Evolutionary conservation across 2,113 vertebrate species (phyloP), one percentile per base, ranked within the genome.

Genomic region (Neomonachus schauinslandi): DNA sequence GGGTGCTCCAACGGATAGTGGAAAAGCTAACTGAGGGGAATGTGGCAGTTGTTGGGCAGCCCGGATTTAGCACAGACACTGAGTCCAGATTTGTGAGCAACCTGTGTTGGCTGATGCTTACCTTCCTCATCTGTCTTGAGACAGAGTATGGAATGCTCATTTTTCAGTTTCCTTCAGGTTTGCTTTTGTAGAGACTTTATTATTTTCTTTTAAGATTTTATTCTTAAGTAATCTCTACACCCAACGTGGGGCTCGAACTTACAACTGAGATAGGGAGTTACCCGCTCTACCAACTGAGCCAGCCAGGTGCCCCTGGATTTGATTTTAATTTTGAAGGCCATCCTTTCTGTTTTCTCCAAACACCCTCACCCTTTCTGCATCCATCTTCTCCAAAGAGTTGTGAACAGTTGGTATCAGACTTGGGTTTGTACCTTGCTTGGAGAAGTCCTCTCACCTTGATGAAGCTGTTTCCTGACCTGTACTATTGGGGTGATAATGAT

Each of bases 321-420:
- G 33, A 46, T 93, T 91, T 97, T 61, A 79, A 88, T 86, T 84
- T 88, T 91, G 63, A 90, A 96, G 36, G 36, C 55, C 46, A 16
- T 71, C 12, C 22, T 96, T 82, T 69, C 19, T 19, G 24, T 42
- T 96, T 91, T 76, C 67, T 39, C 76, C 42, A 33, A 7, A 84
- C 21, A 46, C 5, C 28, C 2, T 83, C 8, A n/a, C 33, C 24
- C 39, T 79, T 89, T 79, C 72, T 80, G 49, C 22, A 74, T 18
- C 10, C 51, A 51, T 51, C 55, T 95, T 93, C 59, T 61, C 18
- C 4, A 1, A 49, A 83, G 22, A 7, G 12, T 85, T 79, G 9
- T 76, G 51, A 71, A 69, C 18, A 53, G 28, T 94, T 84, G 81
- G 19, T 33, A 69, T 92, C 36, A 82, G 26, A 84, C 33, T 69